A percentile compares a stretch with the other conserved stretches of the same genome.
Conservation (phyloP, 2,113 vertebrate genomes). For the Mionectes macconnelli region DNA sequence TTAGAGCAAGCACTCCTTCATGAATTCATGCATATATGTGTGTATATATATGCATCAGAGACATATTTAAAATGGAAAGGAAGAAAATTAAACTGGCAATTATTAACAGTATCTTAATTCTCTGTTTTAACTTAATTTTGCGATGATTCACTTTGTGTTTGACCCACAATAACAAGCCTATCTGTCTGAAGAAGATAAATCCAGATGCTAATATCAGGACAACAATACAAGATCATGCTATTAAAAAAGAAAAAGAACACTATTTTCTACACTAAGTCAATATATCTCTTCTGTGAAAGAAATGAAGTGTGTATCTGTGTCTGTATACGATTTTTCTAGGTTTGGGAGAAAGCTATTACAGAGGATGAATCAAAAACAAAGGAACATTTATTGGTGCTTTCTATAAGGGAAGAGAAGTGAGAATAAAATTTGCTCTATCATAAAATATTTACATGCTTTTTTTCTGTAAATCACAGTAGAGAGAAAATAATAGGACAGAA, state of each 20-base stretch:
- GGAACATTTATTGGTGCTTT: neutral
- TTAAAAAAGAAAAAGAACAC: neutral
- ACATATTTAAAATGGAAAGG: neutral
- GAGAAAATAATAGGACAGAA: conserved; percentile 17
- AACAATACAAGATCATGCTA: neutral
- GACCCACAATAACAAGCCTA: neutral
- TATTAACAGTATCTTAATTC: neutral
- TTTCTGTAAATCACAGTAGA: neutral
- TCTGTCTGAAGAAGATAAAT: neutral
- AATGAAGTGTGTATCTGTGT: neutral
- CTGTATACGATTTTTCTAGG: neutral
- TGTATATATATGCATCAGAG: too few relatives aligned
- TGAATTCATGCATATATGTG: rapidly evolving
- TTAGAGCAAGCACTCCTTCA: neutral
- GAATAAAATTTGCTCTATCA: conserved; percentile 2
- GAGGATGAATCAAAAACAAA: conserved; percentile 29
- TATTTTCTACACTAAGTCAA: neutral
- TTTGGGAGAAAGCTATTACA: conserved; percentile 14
- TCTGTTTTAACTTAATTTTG: neutral
- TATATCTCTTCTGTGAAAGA: neutral
- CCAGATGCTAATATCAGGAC: neutral
- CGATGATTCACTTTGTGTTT: neutral
- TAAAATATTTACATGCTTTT: neutral
- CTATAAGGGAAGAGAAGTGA: neutral
- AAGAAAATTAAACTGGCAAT: neutral